These are phyloP conservation scores for Periophthalmus magnuspinnatus DNA, from an alignment of 2,797 vertebrate species.

Conservation along the genomic window DNA sequence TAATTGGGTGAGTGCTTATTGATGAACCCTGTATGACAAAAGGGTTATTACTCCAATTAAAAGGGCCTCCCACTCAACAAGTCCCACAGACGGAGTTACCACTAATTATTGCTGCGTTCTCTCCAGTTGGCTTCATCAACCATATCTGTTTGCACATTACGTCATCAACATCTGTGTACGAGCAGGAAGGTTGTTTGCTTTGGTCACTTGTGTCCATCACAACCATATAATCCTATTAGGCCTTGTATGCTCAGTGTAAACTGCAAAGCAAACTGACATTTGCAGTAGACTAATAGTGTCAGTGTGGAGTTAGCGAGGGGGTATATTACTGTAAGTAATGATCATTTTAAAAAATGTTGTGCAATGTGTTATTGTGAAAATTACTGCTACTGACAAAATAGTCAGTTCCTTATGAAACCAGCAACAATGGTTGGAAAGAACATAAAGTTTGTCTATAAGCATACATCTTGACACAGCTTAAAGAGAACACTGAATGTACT, in stretches of 20 bases:
- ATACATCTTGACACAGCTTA: too few species aligned
- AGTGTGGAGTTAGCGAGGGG: neutral
- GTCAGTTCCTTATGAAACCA: too few species aligned
- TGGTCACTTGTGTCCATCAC: conserved; percentile 17
- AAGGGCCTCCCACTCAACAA: conserved; percentile 18
- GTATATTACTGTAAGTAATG: too few species aligned
- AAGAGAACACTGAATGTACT: too few species aligned
- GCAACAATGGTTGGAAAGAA: too few species aligned
- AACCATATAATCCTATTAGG: conserved; percentile 9
- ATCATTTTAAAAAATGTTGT: too few species aligned
- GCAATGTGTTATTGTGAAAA: too few species aligned
- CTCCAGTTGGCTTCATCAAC: conserved; percentile 16
- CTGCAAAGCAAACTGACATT: conserved; percentile 5
- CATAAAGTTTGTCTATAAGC: too few species aligned
- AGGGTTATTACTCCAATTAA: conserved; percentile 54
- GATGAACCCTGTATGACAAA: conserved; percentile 41
- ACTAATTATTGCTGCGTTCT: conserved; percentile 45
- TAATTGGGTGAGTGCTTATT: conserved; percentile 45
- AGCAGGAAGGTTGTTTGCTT: conserved; percentile 28
- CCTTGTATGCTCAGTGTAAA: conserved; percentile 8
- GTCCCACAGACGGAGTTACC: conserved; percentile 19
- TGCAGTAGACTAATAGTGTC: conserved; percentile 7
- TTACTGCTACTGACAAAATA: too few species aligned
- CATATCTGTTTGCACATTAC: conserved; percentile 22
- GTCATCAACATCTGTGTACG: conserved; percentile 28